Evolutionary conservation across 2,888 invertebrate genomes (phyloP).

Genomic region (Sceliomorpha sp.): DNA sequence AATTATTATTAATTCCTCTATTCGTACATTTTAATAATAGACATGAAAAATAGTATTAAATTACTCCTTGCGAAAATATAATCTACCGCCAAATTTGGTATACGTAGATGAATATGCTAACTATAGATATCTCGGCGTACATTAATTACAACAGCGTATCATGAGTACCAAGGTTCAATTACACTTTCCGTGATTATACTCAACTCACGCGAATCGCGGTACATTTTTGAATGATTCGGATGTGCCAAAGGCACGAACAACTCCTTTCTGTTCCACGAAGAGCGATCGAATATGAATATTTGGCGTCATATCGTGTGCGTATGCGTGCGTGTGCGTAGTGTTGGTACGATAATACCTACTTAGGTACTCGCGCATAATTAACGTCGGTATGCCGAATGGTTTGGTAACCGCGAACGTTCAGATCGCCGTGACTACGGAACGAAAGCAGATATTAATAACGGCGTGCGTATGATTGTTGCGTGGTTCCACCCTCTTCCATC

Average conservation of each 20-base stretch:
- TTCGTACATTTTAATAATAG: too few species aligned
- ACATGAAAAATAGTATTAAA: too few species aligned
- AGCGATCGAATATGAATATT: constrained; percentile 47
- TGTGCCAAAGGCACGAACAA: constrained; percentile 51
- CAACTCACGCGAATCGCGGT: constrained; percentile 20
- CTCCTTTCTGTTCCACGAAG: constrained; percentile 38
- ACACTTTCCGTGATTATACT: constrained; percentile 29
- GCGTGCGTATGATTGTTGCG: constrained; percentile 66
- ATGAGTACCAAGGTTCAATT: constrained; percentile 24
- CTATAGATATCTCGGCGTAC: too few species aligned
- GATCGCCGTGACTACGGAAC: constrained; percentile 59
- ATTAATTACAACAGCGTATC: constrained; percentile 34
- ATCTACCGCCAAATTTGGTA: too few species aligned
- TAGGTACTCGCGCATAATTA: constrained; percentile 52
- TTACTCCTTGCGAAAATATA: too few species aligned
- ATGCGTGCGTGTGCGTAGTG: constrained; percentile 31
- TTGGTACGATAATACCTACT: constrained; percentile 52
- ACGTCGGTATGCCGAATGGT: constrained; percentile 36
- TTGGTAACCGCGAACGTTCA: constrained; percentile 55
- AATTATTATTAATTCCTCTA: too few species aligned
- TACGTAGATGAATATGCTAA: too few species aligned
- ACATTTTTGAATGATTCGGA: constrained; percentile 27
- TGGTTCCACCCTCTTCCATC: constrained; percentile 64
- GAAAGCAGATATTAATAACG: constrained; percentile 73
- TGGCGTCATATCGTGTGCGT: constrained; percentile 37